phyloP scores from a whole-genome alignment of 2,113 vertebrate genomes.

The Ceyx margarethae region DNA sequence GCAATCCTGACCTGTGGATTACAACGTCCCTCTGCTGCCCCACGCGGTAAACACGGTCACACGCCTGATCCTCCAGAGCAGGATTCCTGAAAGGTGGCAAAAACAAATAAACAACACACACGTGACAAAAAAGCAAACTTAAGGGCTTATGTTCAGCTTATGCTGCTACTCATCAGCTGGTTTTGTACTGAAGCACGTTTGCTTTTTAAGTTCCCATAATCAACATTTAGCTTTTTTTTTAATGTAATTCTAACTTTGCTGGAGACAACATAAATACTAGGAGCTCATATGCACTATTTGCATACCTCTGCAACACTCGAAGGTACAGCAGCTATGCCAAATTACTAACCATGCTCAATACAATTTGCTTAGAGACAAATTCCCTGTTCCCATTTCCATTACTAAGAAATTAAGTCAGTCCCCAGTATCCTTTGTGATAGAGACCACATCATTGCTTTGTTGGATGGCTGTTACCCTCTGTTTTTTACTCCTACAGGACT shows the following conservation, averaged over 20 bases:
- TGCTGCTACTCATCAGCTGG: background rate
- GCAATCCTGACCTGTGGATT: conserved; percentile 85
- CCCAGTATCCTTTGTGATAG: background rate
- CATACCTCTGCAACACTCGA: background rate
- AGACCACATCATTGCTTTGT: background rate
- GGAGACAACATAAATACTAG: background rate
- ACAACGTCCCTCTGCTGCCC: conserved; percentile 89
- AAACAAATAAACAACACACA: background rate
- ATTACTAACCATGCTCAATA: background rate
- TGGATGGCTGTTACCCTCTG: background rate
- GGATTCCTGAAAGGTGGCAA: conserved; percentile 83
- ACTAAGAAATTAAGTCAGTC: background rate
- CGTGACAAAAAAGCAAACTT: background rate
- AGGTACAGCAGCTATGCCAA: background rate
- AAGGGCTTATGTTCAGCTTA: background rate
- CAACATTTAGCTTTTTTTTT: background rate
- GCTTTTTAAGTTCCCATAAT: background rate
- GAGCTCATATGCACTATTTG: background rate
- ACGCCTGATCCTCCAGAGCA: conserved; percentile 94
- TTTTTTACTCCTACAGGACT: background rate
- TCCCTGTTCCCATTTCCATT: background rate
- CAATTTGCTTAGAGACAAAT: background rate
- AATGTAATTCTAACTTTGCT: background rate
- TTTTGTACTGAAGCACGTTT: background rate
- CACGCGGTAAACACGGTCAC: conserved; percentile 93